phyloP scores from a whole-genome alignment of 2,797 vertebrate genomes.

The Falco naumanni region DNA sequence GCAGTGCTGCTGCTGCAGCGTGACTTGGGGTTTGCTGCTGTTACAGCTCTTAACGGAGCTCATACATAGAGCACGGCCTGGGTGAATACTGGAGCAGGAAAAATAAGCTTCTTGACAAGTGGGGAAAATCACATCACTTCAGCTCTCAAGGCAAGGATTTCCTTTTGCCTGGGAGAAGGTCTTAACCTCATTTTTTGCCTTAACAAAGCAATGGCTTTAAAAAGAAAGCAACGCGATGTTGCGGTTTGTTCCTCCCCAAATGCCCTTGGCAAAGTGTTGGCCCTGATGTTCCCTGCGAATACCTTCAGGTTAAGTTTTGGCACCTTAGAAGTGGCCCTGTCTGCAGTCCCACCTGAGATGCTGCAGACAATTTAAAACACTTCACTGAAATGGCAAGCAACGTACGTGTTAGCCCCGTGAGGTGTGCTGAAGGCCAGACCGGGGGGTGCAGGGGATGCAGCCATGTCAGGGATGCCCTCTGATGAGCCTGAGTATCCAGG shows the following conservation, averaged over 20 bases:
- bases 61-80: background rate
- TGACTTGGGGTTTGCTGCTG: background rate
- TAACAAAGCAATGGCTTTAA: background rate
- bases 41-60: background rate
- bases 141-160: slow-evolving; percentile 1
- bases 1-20: background rate
- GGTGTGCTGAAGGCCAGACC: background rate
- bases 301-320: background rate
- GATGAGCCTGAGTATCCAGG: background rate
- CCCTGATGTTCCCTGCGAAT: background rate
- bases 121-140: background rate
- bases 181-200: background rate
- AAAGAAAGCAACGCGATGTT: background rate
- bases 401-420: fast-evolving
- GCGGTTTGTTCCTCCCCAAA: background rate
- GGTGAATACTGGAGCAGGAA: background rate
- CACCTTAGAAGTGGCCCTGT: background rate
- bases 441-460: background rate
- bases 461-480: background rate
- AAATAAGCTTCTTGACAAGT: background rate
- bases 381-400: background rate
- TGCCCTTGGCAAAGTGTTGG: background rate
- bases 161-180: background rate
- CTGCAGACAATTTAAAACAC: background rate
- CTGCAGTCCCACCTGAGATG: background rate